A percentile compares a stretch with the other conserved stretches of the same genome.
Conservation (phyloP, 2,888 invertebrate species). For the Eupithecia abbreviata region DNA sequence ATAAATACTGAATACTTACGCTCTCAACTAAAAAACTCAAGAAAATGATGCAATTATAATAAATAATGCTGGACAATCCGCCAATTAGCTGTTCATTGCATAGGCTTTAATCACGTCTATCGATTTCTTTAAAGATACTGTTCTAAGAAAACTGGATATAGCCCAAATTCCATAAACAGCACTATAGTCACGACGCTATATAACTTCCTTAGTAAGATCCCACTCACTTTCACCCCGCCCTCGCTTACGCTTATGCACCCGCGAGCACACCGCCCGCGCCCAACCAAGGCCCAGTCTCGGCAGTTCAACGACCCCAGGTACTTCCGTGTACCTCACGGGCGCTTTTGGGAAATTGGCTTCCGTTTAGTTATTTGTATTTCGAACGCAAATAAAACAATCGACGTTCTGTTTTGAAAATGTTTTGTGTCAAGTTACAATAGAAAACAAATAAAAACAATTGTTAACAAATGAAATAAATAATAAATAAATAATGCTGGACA, state of each 20-base stretch:
- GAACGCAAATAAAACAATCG: constrained; percentile 2
- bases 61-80: no score
- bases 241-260: constrained; percentile 21
- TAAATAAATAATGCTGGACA: no score
- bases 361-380: constrained; percentile 8
- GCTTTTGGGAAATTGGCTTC: constrained; percentile 20
- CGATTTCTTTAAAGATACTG: background rate
- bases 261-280: constrained; percentile 10
- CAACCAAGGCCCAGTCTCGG: constrained; percentile 32
- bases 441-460: background rate
- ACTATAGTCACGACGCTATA: background rate
- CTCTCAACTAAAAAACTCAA: background rate
- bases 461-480: no score
- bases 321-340: constrained; percentile 36
- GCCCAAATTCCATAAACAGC: background rate
- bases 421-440: background rate
- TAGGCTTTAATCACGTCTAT: background rate
- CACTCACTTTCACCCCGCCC: constrained; percentile 5
- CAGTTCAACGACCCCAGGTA: constrained; percentile 40
- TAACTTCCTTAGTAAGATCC: background rate
- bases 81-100: background rate
- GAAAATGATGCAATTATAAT: background rate
- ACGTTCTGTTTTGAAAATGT: background rate
- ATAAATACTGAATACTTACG: background rate
- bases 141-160: background rate